Evolutionary conservation across 2,888 invertebrate species (phyloP).

Genomic region (Heliconius cydno): DNA sequence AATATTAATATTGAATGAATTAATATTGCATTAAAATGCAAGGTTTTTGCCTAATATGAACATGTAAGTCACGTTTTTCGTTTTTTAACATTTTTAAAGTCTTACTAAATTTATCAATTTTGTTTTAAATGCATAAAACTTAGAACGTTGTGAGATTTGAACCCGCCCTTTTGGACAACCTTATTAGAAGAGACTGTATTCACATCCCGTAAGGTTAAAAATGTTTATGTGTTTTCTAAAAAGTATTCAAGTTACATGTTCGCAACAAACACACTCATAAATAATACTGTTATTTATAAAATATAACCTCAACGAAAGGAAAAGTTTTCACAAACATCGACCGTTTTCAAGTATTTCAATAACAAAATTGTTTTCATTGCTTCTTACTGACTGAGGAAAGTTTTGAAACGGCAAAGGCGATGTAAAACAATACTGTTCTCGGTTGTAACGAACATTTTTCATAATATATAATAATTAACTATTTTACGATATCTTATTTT

Average conservation of each 20-base stretch:
- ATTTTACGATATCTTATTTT: background rate
- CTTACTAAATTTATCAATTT: no score
- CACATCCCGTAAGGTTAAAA: background rate
- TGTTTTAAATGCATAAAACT: no score
- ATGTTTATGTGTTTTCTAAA: background rate
- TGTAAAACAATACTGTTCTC: background rate
- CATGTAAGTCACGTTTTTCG: background rate
- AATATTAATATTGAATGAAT: background rate
- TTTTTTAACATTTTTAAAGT: no score
- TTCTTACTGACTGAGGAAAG: constrained; percentile 14
- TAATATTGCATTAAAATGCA: background rate
- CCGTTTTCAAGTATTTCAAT: constrained; percentile 28
- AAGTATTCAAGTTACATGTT: background rate
- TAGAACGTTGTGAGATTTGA: no score
- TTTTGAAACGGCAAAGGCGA: background rate
- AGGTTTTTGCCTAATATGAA: background rate
- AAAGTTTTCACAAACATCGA: constrained; percentile 35
- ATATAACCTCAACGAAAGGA: constrained; percentile 11
- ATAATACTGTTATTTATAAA: constrained; percentile 20
- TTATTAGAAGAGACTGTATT: background rate
- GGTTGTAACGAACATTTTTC: background rate
- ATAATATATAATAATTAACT: background rate
- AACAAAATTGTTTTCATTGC: constrained; percentile 24
- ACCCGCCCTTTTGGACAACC: no score
- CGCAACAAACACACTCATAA: constrained; percentile 6